A percentile compares a stretch with the other conserved stretches of the same genome.
These are phyloP conservation scores for Saturnia pavonia DNA, from an alignment of 2,888 invertebrate species.

Conservation along the genomic window DNA sequence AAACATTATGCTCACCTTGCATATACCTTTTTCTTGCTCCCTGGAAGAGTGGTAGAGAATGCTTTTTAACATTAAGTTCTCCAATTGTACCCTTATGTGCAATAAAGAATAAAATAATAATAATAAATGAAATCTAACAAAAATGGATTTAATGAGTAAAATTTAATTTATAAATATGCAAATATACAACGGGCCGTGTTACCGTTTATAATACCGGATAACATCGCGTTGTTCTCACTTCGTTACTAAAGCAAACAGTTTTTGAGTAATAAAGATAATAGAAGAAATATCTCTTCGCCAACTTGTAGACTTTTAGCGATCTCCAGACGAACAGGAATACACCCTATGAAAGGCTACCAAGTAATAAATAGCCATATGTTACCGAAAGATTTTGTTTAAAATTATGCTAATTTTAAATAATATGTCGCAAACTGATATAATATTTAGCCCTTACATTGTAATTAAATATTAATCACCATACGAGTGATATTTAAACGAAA, in stretches of 20 bases:
- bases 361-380: neutral
- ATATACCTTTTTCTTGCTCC: no score
- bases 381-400: neutral
- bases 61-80: no score
- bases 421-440: neutral
- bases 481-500: neutral
- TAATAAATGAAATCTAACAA: no score
- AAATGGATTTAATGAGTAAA: neutral
- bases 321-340: slow-evolving; percentile 13
- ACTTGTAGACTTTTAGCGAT: slow-evolving; percentile 6
- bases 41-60: no score
- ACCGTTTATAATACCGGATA: neutral
- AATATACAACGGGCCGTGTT: neutral
- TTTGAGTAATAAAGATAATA: slow-evolving; percentile 12
- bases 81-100: no score
- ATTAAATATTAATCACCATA: neutral
- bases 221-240: neutral
- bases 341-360: slow-evolving; percentile 13
- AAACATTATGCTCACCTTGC: no score
- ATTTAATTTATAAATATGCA: neutral
- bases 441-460: neutral
- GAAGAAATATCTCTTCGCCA: slow-evolving; percentile 17
- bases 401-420: neutral
- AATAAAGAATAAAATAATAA: no score
- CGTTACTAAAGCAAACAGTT: slow-evolving; percentile 12